Conservation (phyloP, 2,888 invertebrate genomes). For the Sminthurides aquaticus region DNA sequence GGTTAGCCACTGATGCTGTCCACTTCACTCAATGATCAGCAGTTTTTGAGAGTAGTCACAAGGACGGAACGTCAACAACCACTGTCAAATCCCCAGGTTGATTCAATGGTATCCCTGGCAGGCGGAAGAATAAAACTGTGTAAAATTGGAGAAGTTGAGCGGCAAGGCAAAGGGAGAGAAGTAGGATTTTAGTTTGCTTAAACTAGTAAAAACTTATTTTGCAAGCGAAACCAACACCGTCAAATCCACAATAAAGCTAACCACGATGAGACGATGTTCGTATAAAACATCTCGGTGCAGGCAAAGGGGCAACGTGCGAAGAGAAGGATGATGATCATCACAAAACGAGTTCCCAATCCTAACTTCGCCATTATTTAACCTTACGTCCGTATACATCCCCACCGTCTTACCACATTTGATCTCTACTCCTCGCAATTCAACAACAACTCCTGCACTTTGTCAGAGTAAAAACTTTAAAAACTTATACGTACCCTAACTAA, state of each 20-base stretch:
- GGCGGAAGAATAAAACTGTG: too few relatives aligned
- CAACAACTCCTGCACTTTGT: not conserved
- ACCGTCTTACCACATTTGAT: not conserved
- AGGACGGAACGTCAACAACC: too few relatives aligned
- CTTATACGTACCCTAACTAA: too few relatives aligned
- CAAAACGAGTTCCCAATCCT: slow-evolving; percentile 1
- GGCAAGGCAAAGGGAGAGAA: too few relatives aligned
- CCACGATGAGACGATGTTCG: not conserved
- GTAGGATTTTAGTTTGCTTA: too few relatives aligned
- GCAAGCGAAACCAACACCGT: not conserved
- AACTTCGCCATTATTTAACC: slow-evolving; percentile 6
- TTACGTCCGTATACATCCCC: not conserved
- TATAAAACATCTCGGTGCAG: not conserved
- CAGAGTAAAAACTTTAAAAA: too few relatives aligned
- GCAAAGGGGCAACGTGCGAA: not conserved
- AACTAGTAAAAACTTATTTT: not conserved
- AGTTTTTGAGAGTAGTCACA: too few relatives aligned
- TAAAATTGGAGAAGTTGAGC: too few relatives aligned
- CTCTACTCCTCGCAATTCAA: not conserved
- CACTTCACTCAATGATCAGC: too few relatives aligned
- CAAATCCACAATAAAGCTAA: not conserved
- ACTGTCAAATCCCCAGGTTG: too few relatives aligned
- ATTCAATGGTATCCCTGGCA: too few relatives aligned
- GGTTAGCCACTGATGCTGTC: too few relatives aligned
- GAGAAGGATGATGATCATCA: not conserved